Conservation (phyloP, 2,113 vertebrate species). For the Caracal caracal region DNA sequence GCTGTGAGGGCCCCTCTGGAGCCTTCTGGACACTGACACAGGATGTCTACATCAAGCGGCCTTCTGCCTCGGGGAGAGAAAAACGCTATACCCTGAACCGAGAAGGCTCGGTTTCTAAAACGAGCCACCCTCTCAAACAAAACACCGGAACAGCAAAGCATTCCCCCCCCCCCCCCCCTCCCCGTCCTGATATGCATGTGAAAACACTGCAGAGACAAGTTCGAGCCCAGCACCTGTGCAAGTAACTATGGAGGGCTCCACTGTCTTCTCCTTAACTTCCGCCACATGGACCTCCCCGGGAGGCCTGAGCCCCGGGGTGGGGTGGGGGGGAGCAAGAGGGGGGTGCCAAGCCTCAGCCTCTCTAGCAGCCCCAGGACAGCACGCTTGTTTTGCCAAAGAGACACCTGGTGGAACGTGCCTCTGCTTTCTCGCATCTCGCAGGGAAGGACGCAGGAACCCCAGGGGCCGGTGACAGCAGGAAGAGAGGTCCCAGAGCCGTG, state of each 20-base stretch:
- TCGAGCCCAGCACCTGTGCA: neutral
- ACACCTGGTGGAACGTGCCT: slow-evolving; percentile 44
- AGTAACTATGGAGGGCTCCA: neutral
- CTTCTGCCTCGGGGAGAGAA: neutral
- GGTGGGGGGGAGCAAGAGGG: neutral
- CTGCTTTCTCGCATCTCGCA: neutral
- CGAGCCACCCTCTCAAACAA: neutral
- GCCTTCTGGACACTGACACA: neutral
- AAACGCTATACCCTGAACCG: neutral
- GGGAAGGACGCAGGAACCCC: neutral
- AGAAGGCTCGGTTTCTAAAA: neutral
- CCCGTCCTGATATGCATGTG: neutral
- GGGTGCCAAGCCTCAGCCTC: neutral
- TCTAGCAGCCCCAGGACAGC: neutral
- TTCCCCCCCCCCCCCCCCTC: too few species aligned
- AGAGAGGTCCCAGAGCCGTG: neutral
- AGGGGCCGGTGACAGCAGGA: neutral
- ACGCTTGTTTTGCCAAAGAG: neutral
- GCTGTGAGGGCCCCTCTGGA: neutral
- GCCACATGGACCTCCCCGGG: rapidly evolving
- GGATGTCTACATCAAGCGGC: neutral
- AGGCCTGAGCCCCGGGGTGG: neutral
- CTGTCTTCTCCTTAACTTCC: neutral
- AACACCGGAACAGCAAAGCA: rapidly evolving
- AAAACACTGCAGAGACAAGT: neutral